A percentile compares a stretch with the other conserved stretches of the same genome.
phyloP scores from a whole-genome alignment of 1,140 invertebrate species.

The Amphibalanus amphitrite region DNA sequence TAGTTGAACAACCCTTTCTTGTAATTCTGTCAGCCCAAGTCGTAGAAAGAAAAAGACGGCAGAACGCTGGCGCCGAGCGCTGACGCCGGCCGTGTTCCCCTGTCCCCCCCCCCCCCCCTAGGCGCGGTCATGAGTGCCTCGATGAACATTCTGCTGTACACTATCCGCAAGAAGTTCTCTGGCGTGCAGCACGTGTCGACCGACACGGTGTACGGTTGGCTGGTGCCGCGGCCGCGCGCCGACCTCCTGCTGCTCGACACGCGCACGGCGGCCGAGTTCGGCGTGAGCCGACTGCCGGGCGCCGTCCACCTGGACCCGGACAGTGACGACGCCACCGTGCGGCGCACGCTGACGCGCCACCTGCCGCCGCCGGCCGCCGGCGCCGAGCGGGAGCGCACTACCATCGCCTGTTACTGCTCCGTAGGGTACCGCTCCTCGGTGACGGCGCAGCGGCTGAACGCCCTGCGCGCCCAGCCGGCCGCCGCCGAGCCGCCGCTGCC shows the following conservation, averaged over 20 bases:
- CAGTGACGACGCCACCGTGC: neutral
- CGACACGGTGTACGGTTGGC: neutral
- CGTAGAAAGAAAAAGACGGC: too few relatives aligned
- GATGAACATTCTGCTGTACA: neutral
- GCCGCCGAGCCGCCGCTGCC: neutral
- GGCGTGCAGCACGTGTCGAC: neutral
- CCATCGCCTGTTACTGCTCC: conserved; percentile 9
- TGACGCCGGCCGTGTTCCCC: neutral
- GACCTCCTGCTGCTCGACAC: conserved; percentile 4
- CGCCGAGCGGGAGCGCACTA: too few relatives aligned
- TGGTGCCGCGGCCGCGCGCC: neutral
- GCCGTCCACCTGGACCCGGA: conserved; percentile 10
- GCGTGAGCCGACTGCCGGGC: conserved; percentile 8
- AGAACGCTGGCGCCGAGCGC: too few relatives aligned
- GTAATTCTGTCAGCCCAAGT: too few relatives aligned
- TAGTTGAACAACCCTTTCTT: too few relatives aligned
- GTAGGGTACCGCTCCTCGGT: conserved; percentile 11
- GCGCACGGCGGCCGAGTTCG: conserved; percentile 7
- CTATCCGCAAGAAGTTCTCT: neutral
- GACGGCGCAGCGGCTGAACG: conserved; percentile 8
- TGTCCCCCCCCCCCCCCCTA: neutral
- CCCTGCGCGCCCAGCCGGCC: neutral
- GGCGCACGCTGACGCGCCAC: neutral
- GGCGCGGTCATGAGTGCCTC: neutral
- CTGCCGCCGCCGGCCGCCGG: neutral